A percentile compares a stretch with the other conserved stretches of the same genome.
These are phyloP conservation scores for Edolisoma coerulescens DNA, from an alignment of 2,113 vertebrate genomes.

Conservation along the genomic window DNA sequence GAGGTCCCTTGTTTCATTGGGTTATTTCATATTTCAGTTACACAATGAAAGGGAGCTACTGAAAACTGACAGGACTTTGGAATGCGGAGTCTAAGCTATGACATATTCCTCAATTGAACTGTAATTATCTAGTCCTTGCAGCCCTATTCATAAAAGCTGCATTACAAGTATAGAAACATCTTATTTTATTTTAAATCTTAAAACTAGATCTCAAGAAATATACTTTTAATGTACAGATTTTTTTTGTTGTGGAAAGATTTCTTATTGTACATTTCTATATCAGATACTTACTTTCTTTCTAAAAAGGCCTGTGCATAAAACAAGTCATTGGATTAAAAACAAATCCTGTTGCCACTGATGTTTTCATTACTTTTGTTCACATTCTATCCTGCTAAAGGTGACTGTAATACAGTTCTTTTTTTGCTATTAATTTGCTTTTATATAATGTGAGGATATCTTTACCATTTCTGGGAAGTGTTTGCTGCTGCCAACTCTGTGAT, in stretches of 20 bases:
- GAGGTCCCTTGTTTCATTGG: neutral
- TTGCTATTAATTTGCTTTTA: neutral
- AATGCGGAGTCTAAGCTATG: neutral
- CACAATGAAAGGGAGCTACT: neutral
- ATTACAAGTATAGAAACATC: neutral
- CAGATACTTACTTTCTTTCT: neutral
- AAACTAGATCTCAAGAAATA: neutral
- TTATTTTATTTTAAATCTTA: neutral
- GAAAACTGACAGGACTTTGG: neutral
- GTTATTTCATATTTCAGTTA: neutral
- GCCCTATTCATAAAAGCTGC: neutral
- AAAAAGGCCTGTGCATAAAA: neutral
- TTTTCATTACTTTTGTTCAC: neutral
- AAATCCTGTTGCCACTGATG: neutral
- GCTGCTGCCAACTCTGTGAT: neutral
- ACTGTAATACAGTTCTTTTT: neutral
- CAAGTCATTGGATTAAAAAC: neutral
- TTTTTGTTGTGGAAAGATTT: neutral
- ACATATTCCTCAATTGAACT: neutral
- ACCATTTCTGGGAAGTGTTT: neutral
- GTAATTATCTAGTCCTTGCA: neutral
- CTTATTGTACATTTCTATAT: neutral
- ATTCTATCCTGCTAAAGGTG: neutral
- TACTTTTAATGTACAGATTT: neutral
- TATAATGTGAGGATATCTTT: neutral